Evolutionary conservation across 2,888 invertebrate genomes (phyloP).

Genomic region (Diplazon laetatorius): DNA sequence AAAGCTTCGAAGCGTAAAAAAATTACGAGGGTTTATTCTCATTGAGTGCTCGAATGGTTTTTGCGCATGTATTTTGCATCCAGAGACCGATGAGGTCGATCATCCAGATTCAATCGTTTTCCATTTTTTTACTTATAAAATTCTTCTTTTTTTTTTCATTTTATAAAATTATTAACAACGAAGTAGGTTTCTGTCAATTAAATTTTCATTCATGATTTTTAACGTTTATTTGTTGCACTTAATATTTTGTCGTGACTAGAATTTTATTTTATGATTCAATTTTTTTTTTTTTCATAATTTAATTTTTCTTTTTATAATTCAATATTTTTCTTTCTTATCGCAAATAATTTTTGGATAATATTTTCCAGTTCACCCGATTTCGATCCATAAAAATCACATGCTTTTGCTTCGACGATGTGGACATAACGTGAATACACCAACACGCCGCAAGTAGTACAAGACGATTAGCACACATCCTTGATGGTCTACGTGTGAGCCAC

Average conservation of each 20-base stretch:
- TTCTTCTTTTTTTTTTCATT: too few species aligned
- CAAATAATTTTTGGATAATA: not conserved
- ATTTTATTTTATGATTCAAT: too few species aligned
- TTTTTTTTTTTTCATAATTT: too few species aligned
- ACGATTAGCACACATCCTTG: conserved; percentile 23
- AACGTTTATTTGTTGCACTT: too few species aligned
- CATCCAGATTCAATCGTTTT: too few species aligned
- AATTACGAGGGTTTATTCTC: not conserved
- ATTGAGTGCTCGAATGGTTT: not conserved
- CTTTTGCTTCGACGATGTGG: not conserved
- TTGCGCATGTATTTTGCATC: not conserved
- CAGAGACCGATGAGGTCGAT: not conserved
- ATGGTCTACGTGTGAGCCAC: conserved; percentile 37
- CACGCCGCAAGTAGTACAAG: not conserved
- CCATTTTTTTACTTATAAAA: too few species aligned
- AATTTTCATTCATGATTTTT: too few species aligned
- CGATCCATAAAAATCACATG: not conserved
- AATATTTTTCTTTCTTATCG: too few species aligned
- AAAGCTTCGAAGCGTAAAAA: not conserved
- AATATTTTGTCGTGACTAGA: too few species aligned
- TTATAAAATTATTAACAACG: too few species aligned
- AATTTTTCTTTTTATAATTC: too few species aligned
- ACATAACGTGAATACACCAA: not conserved
- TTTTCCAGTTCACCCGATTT: not conserved
- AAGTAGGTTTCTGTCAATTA: too few species aligned